A percentile compares a stretch with the other conserved stretches of the same genome.
Evolutionary conservation across 2,888 invertebrate species (phyloP).

Genomic region (Conops quadrifasciatus): DNA sequence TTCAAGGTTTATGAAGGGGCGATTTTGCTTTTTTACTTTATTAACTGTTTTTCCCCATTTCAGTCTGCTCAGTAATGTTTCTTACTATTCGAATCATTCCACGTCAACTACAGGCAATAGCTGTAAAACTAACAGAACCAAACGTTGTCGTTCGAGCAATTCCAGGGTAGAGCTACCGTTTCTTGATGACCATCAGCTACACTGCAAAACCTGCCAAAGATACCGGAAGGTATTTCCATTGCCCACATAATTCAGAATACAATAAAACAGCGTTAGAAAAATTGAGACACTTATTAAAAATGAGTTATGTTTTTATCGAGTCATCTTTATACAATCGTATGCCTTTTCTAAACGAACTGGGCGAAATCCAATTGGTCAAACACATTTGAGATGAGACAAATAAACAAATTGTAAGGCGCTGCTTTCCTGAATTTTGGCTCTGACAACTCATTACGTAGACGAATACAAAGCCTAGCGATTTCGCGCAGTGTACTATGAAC

Average conservation of each 20-base stretch:
- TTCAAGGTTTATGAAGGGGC: slow-evolving; percentile 44
- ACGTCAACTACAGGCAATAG: slow-evolving; percentile 37
- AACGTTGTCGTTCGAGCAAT: slow-evolving; percentile 37
- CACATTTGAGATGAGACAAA: slow-evolving; percentile 59
- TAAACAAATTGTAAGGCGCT: slow-evolving; percentile 60
- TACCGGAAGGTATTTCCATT: slow-evolving; percentile 51
- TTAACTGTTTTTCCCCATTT: slow-evolving; percentile 8
- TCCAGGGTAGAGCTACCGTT: slow-evolving; percentile 40
- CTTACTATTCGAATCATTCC: slow-evolving; percentile 44
- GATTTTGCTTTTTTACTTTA: background rate
- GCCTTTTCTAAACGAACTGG: slow-evolving; percentile 52
- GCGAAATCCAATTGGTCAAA: slow-evolving; percentile 62
- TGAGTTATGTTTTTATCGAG: too few relatives aligned
- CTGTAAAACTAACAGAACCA: slow-evolving; percentile 26
- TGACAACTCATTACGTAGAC: slow-evolving; percentile 53
- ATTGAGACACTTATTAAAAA: too few relatives aligned
- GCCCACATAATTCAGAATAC: background rate
- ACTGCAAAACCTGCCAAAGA: slow-evolving; percentile 54
- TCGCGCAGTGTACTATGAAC: slow-evolving; percentile 59
- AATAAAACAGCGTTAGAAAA: background rate
- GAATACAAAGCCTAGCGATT: slow-evolving; percentile 59
- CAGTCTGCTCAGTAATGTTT: slow-evolving; percentile 49
- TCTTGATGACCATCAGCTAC: slow-evolving; percentile 49
- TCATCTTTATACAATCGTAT: too few relatives aligned
- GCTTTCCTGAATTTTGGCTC: slow-evolving; percentile 51